Conservation (phyloP, 2,113 vertebrate species). For the Conger conger region DNA sequence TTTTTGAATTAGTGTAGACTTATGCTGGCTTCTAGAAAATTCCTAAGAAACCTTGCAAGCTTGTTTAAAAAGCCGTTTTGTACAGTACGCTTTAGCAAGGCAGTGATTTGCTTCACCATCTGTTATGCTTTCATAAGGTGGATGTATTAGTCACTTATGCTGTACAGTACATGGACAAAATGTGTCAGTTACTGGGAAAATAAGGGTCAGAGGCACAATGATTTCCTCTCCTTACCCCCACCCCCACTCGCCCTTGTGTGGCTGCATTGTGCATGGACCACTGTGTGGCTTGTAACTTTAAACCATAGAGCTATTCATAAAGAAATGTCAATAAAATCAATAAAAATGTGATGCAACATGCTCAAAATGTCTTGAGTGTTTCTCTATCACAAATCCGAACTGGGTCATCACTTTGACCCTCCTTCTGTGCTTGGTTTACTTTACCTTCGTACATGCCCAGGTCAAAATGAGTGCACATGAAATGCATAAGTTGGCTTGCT, state of each 20-base stretch:
- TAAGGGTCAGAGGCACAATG: not conserved
- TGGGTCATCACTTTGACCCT: not conserved
- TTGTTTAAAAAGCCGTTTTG: not conserved
- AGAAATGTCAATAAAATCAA: slow-evolving; percentile 6
- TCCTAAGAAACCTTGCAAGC: not conserved
- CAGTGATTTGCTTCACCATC: not conserved
- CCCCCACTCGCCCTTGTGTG: not conserved
- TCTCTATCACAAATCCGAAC: not conserved
- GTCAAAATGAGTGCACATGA: not conserved
- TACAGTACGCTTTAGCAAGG: not conserved
- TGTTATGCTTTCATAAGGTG: not conserved
- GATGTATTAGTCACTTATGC: not conserved
- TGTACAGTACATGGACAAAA: not conserved
- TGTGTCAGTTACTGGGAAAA: not conserved
- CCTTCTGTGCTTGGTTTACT: not conserved
- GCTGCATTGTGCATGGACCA: slow-evolving; percentile 19
- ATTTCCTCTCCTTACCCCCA: no score
- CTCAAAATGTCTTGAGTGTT: not conserved
- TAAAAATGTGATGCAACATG: not conserved
- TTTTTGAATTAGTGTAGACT: not conserved
- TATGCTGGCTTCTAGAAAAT: not conserved
- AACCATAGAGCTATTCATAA: slow-evolving; percentile 5
- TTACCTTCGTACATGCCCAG: not conserved
- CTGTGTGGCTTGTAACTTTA: slow-evolving; percentile 13
- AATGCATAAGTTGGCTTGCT: not conserved